These are phyloP conservation scores for Rhorus exstirpatorius DNA, from an alignment of 2,888 invertebrate species.

Conservation along the genomic window DNA sequence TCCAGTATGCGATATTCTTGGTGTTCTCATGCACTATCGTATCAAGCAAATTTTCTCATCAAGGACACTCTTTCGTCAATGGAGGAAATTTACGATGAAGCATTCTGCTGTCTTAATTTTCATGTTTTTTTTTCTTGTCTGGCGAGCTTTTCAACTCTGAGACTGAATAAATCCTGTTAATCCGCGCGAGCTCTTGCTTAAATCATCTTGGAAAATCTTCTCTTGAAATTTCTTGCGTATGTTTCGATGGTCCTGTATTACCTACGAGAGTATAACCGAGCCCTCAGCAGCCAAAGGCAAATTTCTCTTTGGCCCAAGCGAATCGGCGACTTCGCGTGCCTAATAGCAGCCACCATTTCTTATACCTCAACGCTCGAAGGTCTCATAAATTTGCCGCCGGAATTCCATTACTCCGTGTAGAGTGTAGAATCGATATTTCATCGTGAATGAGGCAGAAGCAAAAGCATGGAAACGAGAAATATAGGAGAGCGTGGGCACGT, in stretches of 20 bases:
- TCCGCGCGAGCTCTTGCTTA: not conserved
- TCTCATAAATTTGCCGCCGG: conserved; percentile 83
- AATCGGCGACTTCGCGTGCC: conserved; percentile 42
- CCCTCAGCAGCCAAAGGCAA: conserved; percentile 13
- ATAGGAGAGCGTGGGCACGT: conserved; percentile 38
- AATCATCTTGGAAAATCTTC: not conserved
- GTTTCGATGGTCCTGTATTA: conserved; percentile 25
- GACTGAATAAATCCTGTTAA: not conserved
- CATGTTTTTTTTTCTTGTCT: not conserved
- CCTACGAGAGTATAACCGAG: conserved; percentile 41
- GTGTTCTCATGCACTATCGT: too few relatives aligned
- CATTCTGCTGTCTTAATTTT: too few relatives aligned
- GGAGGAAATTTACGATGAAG: too few relatives aligned
- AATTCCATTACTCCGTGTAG: conserved; percentile 80
- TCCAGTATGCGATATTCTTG: too few relatives aligned
- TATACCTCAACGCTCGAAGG: conserved; percentile 62
- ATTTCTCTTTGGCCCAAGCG: conserved; percentile 22
- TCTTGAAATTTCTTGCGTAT: conserved; percentile 11
- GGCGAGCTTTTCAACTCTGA: not conserved
- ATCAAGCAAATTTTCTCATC: too few relatives aligned
- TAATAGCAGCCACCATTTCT: conserved; percentile 64
- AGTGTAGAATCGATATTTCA: conserved; percentile 79
- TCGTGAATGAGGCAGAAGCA: conserved; percentile 68
- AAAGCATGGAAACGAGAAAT: conserved; percentile 61
- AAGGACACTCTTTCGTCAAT: too few relatives aligned